Evolutionary conservation across 2,888 invertebrate species (phyloP).

Genomic region (Lydus trimaculatus): DNA sequence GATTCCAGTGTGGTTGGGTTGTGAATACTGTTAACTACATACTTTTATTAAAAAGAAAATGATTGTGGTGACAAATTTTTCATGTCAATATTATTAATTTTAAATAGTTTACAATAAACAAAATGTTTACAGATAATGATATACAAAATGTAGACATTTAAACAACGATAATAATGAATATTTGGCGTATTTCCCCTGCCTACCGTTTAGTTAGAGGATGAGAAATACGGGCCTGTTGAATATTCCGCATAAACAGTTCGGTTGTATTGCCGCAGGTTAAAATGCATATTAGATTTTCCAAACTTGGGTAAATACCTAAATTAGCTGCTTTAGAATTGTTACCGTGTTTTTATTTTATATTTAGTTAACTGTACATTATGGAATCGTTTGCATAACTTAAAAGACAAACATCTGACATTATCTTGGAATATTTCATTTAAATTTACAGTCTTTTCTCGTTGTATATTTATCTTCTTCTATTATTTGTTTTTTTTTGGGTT

Average conservation of each 20-base stretch:
- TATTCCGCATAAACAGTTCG: conserved; percentile 50
- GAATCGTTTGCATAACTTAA: conserved; percentile 36
- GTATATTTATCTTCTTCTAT: neutral
- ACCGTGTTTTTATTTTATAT: conserved; percentile 41
- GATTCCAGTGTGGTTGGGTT: neutral
- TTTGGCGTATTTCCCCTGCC: conserved; percentile 17
- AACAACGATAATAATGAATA: conserved; percentile 24
- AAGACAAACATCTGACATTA: conserved; percentile 8
- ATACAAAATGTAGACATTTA: conserved; percentile 18
- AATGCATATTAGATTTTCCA: conserved; percentile 51
- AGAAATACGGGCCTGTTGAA: conserved; percentile 36
- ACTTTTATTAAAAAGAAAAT: neutral
- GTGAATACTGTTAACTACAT: neutral
- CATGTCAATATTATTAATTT: neutral
- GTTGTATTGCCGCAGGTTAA: conserved; percentile 46
- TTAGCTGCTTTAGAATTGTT: conserved; percentile 38
- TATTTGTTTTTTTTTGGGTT: too few species aligned
- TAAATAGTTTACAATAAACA: neutral
- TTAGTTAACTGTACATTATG: conserved; percentile 39
- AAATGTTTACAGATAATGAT: neutral
- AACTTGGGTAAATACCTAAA: conserved; percentile 46
- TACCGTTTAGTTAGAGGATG: conserved; percentile 23
- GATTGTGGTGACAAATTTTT: neutral
- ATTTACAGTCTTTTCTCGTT: neutral
- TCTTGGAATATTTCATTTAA: neutral